phyloP scores from a whole-genome alignment of 2,113 vertebrate genomes.

The Forbesichthys papilliferus region DNA sequence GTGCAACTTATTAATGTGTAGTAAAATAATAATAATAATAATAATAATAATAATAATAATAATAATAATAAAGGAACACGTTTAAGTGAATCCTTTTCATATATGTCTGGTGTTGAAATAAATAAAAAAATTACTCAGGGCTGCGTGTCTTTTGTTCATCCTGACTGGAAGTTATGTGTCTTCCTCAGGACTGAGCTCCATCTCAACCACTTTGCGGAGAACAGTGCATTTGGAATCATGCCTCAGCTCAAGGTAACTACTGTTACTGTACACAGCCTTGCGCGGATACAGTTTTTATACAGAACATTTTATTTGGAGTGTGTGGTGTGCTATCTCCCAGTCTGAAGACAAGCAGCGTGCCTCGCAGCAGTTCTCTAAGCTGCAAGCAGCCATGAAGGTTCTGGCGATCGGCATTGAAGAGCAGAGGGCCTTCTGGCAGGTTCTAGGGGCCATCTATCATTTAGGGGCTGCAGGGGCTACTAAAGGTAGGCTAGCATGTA shows the following conservation, averaged over 20 bases:
- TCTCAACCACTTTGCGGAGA: conserved; percentile 93
- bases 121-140: too few species aligned
- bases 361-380: conserved; percentile 90
- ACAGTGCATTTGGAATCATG: conserved; percentile 85
- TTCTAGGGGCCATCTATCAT: conserved; percentile 93
- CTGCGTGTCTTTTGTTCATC: background rate
- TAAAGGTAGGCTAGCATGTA: conserved; percentile 80
- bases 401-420: conserved; percentile 88
- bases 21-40: too few species aligned
- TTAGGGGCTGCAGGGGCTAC: conserved; percentile 93
- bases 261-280: background rate
- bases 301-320: background rate
- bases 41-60: too few species aligned
- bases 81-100: too few species aligned
- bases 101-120: conserved; percentile 1
- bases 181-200: conserved; percentile 91
- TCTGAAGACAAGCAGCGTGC: conserved; percentile 93
- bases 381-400: conserved; percentile 94
- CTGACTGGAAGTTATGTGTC: conserved; percentile 8
- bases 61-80: too few species aligned
- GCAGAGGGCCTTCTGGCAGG: conserved; percentile 83
- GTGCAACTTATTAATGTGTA: too few species aligned
- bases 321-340: conserved; percentile 56
- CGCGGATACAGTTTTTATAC: background rate
- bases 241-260: conserved; percentile 84